Conservation (phyloP, 2,888 invertebrate genomes). For the Pandemis cinnamomeana region DNA sequence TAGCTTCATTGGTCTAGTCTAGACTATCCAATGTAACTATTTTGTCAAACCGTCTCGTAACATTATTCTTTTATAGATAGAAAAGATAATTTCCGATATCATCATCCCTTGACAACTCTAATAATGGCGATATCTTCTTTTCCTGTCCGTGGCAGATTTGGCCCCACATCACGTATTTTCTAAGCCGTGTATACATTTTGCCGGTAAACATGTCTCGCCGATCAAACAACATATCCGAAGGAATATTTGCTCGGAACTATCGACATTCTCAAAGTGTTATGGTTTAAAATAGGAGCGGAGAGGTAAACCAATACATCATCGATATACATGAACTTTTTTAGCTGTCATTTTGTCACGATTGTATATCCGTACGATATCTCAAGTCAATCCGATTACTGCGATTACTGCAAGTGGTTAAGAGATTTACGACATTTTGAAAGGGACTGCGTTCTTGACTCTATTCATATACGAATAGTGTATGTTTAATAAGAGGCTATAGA, state of each 20-base stretch:
- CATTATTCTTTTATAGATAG: too few species aligned
- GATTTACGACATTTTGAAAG: too few species aligned
- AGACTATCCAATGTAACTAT: too few species aligned
- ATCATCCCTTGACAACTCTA: slow-evolving; percentile 15
- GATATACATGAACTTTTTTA: not conserved
- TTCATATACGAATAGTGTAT: too few species aligned
- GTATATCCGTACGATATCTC: too few species aligned
- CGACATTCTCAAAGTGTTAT: slow-evolving; percentile 61
- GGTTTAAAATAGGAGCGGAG: slow-evolving; percentile 43
- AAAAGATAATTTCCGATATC: not conserved
- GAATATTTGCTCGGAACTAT: slow-evolving; percentile 76
- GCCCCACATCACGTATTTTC: slow-evolving; percentile 28
- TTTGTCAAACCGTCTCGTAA: too few species aligned
- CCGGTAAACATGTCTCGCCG: slow-evolving; percentile 78
- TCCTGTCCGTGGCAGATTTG: slow-evolving; percentile 27
- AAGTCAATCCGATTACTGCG: too few species aligned
- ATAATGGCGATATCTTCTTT: slow-evolving; percentile 32
- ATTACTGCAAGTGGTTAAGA: too few species aligned
- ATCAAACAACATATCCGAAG: slow-evolving; percentile 81
- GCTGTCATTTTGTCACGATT: too few species aligned
- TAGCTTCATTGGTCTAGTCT: too few species aligned
- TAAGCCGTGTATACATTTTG: slow-evolving; percentile 51
- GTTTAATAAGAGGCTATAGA: too few species aligned
- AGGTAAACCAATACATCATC: not conserved
- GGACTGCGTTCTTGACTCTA: too few species aligned